phyloP scores from a whole-genome alignment of 2,888 invertebrate species.

The Litoditis marina region DNA sequence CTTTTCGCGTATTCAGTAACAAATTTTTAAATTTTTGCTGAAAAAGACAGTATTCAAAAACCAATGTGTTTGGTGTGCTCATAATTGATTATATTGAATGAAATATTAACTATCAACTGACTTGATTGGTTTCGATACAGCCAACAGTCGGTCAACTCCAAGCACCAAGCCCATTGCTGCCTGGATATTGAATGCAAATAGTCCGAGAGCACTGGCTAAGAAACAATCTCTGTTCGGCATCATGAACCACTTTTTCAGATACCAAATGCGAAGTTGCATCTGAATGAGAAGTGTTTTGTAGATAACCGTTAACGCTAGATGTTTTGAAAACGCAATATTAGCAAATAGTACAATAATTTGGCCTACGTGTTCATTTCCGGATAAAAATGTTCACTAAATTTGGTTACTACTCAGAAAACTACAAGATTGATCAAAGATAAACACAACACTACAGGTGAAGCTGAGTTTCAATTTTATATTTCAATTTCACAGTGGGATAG shows the following conservation, averaged over 20 bases:
- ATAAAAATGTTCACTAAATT: not conserved
- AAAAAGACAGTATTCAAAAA: too few relatives aligned
- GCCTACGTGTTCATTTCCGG: not conserved
- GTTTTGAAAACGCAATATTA: too few relatives aligned
- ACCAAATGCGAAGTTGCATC: conserved; percentile 34
- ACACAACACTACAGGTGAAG: too few relatives aligned
- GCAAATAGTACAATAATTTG: not conserved
- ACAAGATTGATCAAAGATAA: too few relatives aligned
- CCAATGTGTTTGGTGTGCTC: too few relatives aligned
- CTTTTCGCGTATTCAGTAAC: too few relatives aligned
- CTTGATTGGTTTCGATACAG: conserved; percentile 32
- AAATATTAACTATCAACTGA: conserved; percentile 5
- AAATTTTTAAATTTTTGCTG: too few relatives aligned
- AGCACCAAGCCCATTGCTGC: conserved; percentile 36
- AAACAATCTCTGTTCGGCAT: conserved; percentile 31
- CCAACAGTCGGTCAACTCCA: conserved; percentile 36
- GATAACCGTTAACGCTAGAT: too few relatives aligned
- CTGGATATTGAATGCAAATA: conserved; percentile 40
- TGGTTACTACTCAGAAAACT: too few relatives aligned
- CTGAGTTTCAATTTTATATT: too few relatives aligned
- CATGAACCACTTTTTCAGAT: conserved; percentile 27
- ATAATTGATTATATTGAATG: not conserved
- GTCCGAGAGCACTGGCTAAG: conserved; percentile 27
- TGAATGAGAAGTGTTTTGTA: too few relatives aligned
- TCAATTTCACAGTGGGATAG: too few relatives aligned